A percentile compares a stretch with the other conserved stretches of the same genome.
phyloP scores from a whole-genome alignment of 1,140 invertebrate species.

The Aphaenogaster floridana region DNA sequence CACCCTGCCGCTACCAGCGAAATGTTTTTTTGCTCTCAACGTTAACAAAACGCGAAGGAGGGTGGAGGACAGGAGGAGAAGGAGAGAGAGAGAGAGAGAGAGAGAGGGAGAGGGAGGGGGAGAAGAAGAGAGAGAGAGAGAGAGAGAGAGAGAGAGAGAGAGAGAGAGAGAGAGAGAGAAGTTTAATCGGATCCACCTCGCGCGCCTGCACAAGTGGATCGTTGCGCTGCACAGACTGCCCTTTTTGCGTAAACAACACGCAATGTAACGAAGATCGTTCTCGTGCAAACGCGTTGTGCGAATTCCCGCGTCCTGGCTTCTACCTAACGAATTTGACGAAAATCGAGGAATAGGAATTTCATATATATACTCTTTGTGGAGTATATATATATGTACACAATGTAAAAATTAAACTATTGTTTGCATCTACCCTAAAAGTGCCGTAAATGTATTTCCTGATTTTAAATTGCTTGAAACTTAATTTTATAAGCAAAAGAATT shows the following conservation, averaged over 20 bases:
- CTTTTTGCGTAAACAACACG: slow-evolving; percentile 45
- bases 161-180: background rate
- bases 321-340: slow-evolving; percentile 27
- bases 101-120: too few relatives aligned
- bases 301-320: background rate
- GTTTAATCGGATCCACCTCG: slow-evolving; percentile 50
- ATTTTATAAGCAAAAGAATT: background rate
- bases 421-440: background rate
- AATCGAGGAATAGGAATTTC: slow-evolving; percentile 4
- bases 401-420: background rate
- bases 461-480: background rate
- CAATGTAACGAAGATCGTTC: slow-evolving; percentile 36
- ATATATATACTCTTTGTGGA: background rate
- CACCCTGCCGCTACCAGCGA: background rate
- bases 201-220: slow-evolving; percentile 25
- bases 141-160: background rate
- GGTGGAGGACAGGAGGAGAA: background rate
- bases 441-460: background rate
- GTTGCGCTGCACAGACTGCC: slow-evolving; percentile 28
- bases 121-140: background rate
- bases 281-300: background rate
- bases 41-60: slow-evolving; percentile 1
- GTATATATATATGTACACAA: too few relatives aligned
- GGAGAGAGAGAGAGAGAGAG: background rate
- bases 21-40: slow-evolving; percentile 44